Evolutionary conservation across 2,113 vertebrate genomes (phyloP), one percentile per base, ranked within the genome.

Genomic region (Brienomyrus longianalis): DNA sequence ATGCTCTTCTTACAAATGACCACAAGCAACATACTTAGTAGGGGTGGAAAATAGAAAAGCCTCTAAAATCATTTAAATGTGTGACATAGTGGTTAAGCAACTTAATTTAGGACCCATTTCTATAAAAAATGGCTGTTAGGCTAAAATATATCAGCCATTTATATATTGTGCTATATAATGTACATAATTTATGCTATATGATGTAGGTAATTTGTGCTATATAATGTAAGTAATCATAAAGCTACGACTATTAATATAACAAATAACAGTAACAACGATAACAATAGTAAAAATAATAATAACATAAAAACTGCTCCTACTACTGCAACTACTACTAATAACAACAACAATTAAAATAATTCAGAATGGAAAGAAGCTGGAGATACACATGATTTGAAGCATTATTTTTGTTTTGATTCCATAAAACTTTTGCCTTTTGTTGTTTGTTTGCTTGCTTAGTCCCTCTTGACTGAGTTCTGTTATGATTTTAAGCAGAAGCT

Each of bases 401-500:
- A n/a, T 27, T 70, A 70, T 27, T 70, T 70, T 70, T 31, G n/a
- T 70, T 70, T 31, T 70, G n/a, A 70, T 13, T 27, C 10, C 10
- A 70, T 31, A 4, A 50, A n/a, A 5, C 27, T 9, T 4, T 84
- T 23, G 83, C 83, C 83, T 84, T 84, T 85, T 85, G 45, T 85
- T 48, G 83, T 85, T 50, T 85, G 43, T 50, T 85, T 85, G 9
- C 83, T 85, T 85, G 43, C 45, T 85, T 11, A 85, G 21, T 85
- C 83, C 43, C 83, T 48, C 19, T 23, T 48, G 43, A 85, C 83
- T 50, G 7, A 85, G 83, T 27, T 85, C 43, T 85, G 83, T 47
- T 85, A 47, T 45, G 83, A n/a, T 85, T 85, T 85, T 47, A 85
- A 85, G 21, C 83, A 85, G 83, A 85, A 85, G 83, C 83, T 27